phyloP scores from a whole-genome alignment of 2,888 invertebrate genomes.

The Boloria selene region DNA sequence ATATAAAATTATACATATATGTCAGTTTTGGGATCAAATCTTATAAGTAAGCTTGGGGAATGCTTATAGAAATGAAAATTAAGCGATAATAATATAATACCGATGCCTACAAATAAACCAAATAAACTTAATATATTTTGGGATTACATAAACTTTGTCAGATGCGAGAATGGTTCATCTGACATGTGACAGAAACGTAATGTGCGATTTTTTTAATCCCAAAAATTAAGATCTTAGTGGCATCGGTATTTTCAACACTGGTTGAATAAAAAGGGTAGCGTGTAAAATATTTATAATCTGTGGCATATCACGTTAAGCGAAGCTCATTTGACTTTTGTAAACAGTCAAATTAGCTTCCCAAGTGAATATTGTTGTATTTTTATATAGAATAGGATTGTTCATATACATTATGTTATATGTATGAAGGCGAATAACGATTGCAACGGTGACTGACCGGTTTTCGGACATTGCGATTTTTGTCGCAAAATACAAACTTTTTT shows the following conservation, averaged over 20 bases:
- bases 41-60: conserved; percentile 43
- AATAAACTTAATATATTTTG: too few relatives aligned
- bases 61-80: conserved; percentile 24
- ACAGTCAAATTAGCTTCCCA: conserved; percentile 52
- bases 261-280: conserved; percentile 48
- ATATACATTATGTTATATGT: conserved; percentile 54
- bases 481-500: conserved; percentile 19
- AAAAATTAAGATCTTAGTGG: background rate
- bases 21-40: conserved; percentile 75
- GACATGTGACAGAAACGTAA: background rate
- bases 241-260: conserved; percentile 23
- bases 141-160: too few relatives aligned
- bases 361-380: conserved; percentile 76
- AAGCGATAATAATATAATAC: conserved; percentile 3
- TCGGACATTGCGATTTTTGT: conserved; percentile 30
- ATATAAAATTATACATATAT: conserved; percentile 49
- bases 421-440: conserved; percentile 28
- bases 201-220: background rate
- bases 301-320: conserved; percentile 74
- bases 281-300: conserved; percentile 58
- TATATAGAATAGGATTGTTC: conserved; percentile 73
- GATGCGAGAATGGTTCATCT: too few relatives aligned
- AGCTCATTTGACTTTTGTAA: conserved; percentile 49
- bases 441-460: conserved; percentile 23
- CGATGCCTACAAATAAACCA: conserved; percentile 8